These are phyloP conservation scores for Hippopotamus amphibius DNA, from an alignment of 2,113 vertebrate species.

Conservation along the genomic window DNA sequence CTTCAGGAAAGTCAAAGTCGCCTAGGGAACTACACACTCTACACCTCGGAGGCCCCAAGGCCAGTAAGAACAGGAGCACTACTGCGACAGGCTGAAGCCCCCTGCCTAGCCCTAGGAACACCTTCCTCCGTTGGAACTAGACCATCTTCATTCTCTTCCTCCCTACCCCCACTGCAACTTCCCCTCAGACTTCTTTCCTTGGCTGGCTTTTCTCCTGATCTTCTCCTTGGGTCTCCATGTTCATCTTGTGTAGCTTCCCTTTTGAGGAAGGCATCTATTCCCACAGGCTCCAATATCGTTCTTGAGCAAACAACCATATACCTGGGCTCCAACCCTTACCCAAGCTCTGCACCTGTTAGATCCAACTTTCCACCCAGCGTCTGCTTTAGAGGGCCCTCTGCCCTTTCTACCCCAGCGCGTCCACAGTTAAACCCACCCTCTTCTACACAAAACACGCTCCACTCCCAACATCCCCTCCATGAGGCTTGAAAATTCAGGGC, in stretches of 20 bases:
- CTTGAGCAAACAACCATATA: background rate
- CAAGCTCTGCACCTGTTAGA: background rate
- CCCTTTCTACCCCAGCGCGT: background rate
- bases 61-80: background rate
- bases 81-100: too few relatives aligned
- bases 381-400: background rate
- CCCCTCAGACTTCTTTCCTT: background rate
- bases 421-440: background rate
- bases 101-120: too few relatives aligned
- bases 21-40: background rate
- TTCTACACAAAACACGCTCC: background rate
- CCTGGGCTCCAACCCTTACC: background rate
- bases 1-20: background rate
- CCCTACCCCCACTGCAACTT: background rate
- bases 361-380: background rate
- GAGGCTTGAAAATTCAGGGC: background rate
- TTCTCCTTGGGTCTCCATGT: background rate
- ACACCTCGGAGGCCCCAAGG: accelerated
- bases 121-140: background rate
- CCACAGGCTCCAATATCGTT: background rate
- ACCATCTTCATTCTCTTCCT: background rate
- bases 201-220: background rate
- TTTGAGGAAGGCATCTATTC: background rate
- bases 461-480: background rate
- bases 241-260: background rate